These are phyloP conservation scores for Sturnus vulgaris DNA, from an alignment of 2,113 vertebrate species.

Conservation along the genomic window DNA sequence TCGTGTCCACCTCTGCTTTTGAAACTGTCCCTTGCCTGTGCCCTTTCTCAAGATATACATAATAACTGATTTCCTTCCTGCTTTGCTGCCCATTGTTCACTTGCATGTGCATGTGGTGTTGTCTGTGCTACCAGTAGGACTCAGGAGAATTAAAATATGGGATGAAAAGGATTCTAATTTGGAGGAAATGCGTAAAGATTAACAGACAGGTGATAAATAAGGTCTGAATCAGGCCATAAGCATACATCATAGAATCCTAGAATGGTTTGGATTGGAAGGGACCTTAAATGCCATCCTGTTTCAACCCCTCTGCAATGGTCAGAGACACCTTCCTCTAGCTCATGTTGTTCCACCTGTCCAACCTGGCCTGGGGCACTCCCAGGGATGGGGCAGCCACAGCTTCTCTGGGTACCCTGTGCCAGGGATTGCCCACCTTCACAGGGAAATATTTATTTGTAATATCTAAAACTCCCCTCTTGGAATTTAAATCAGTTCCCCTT, in stretches of 20 bases:
- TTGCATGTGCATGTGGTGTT: accelerated
- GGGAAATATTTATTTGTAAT: too few species aligned
- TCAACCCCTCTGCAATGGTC: accelerated
- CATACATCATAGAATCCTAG: not conserved
- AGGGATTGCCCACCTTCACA: accelerated
- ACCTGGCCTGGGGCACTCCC: accelerated
- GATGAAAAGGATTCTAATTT: not conserved
- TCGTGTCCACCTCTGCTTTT: not conserved
- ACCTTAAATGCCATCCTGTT: not conserved
- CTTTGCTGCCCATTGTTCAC: not conserved
- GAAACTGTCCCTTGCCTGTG: not conserved
- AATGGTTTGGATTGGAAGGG: not conserved
- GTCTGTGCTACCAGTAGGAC: not conserved
- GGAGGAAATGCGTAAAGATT: not conserved
- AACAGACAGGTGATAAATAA: not conserved
- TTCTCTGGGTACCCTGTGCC: accelerated
- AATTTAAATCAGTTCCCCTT: not conserved
- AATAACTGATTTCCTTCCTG: not conserved
- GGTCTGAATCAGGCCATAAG: accelerated
- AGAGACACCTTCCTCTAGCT: not conserved
- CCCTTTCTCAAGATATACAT: not conserved
- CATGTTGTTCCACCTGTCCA: accelerated
- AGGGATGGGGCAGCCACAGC: not conserved
- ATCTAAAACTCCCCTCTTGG: not conserved
- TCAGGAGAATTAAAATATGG: not conserved